Percentiles rank a stretch among this genome's conserved stretches.
Conservation (phyloP, 2,888 invertebrate species). For the Xanthorhoe spadicearia region DNA sequence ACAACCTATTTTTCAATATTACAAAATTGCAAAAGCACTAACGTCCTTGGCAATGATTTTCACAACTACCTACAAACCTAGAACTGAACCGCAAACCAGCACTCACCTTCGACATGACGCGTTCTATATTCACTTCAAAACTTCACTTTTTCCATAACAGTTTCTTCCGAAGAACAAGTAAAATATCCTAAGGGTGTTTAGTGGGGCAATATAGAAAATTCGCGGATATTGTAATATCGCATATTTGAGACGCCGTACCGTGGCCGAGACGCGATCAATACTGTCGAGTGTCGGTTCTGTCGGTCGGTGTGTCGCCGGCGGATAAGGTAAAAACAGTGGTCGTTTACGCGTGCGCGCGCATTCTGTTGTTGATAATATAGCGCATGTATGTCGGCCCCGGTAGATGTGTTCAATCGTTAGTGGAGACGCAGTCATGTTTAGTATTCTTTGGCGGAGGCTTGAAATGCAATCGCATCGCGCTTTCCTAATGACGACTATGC, state of each 20-base stretch:
- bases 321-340: constrained; percentile 70
- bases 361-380: constrained; percentile 71
- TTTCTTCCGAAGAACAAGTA: constrained; percentile 6
- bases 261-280: constrained; percentile 80
- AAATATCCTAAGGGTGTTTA: constrained; percentile 40
- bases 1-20: constrained; percentile 7
- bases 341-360: constrained; percentile 75
- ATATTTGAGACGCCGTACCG: constrained; percentile 71
- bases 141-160: constrained; percentile 62
- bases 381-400: constrained; percentile 64
- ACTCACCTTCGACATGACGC: constrained; percentile 81
- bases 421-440: neutral
- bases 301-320: constrained; percentile 55
- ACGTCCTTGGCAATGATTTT: constrained; percentile 62
- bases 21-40: constrained; percentile 25
- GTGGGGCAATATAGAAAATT: constrained; percentile 57
- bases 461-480: neutral
- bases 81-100: constrained; percentile 44
- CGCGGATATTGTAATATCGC: constrained; percentile 65
- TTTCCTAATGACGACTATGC: neutral
- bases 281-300: constrained; percentile 51
- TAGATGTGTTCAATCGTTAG: constrained; percentile 26
- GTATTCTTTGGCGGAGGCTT: neutral
- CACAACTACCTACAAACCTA: constrained; percentile 64
- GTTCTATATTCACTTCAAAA: constrained; percentile 51